Percentiles rank a stretch among this genome's conserved stretches.
Evolutionary conservation across 2,113 vertebrate genomes (phyloP).

Genomic region (Trematocara zebra): DNA sequence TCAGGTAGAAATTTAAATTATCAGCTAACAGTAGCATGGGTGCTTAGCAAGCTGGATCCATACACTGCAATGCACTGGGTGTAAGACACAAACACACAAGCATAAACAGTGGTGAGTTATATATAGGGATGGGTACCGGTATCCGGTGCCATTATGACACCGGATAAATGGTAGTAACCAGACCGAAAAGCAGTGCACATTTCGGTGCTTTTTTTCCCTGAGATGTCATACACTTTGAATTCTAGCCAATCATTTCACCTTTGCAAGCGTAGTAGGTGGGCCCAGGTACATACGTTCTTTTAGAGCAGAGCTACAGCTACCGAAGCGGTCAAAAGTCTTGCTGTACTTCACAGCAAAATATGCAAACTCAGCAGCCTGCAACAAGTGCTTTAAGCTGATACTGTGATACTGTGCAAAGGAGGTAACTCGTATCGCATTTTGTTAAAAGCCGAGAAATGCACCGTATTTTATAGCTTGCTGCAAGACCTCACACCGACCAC

Average conservation of each 20-base stretch:
- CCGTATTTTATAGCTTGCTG: not conserved
- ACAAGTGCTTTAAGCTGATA: not conserved
- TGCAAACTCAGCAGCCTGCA: not conserved
- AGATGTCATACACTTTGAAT: not conserved
- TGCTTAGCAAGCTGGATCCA: not conserved
- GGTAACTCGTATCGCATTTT: not conserved
- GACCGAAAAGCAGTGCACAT: not conserved
- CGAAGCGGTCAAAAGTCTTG: not conserved
- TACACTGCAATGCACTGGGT: not conserved
- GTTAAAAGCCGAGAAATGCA: accelerated
- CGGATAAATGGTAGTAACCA: not conserved
- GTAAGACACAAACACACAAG: not conserved
- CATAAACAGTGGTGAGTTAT: not conserved
- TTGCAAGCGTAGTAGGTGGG: not conserved
- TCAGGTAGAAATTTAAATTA: not conserved
- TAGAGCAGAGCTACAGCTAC: not conserved
- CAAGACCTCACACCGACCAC: accelerated
- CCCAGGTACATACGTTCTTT: not conserved
- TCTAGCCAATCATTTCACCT: not conserved
- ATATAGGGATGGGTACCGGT: accelerated
- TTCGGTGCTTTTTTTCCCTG: not conserved
- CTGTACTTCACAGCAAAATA: not conserved
- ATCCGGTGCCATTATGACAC: too few relatives aligned
- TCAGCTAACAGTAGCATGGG: not conserved
- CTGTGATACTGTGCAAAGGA: accelerated